phyloP scores from a whole-genome alignment of 1,140 invertebrate species.

The Drosophila sucinea region DNA sequence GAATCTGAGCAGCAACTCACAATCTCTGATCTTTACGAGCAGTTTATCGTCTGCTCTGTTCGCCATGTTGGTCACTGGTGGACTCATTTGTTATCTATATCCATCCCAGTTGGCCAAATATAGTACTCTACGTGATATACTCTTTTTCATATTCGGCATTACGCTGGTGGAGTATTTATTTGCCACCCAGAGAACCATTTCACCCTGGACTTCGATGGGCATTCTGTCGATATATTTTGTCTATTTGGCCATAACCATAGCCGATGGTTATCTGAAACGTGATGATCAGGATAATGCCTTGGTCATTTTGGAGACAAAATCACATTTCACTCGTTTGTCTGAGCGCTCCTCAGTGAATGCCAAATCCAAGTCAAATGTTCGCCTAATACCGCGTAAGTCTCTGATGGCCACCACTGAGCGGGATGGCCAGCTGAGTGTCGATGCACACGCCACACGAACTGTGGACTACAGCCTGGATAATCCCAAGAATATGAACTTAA shows the following conservation, averaged over 20 bases:
- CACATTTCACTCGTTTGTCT: background rate
- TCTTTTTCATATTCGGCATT: background rate
- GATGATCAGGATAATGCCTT: background rate
- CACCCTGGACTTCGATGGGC: background rate
- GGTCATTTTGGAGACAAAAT: background rate
- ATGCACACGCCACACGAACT: background rate
- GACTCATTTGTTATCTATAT: constrained; percentile 3
- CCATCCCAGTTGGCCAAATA: background rate
- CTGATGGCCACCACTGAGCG: background rate
- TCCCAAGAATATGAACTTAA: background rate
- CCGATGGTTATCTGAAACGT: background rate
- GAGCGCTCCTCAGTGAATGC: background rate
- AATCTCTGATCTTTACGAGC: background rate
- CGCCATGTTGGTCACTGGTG: constrained; percentile 2
- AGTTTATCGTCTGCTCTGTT: background rate
- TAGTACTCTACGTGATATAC: background rate
- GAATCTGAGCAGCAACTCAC: background rate
- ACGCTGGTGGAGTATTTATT: background rate
- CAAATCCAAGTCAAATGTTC: background rate
- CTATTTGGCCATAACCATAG: background rate
- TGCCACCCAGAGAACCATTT: background rate
- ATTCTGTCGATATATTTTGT: background rate
- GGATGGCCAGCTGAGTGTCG: background rate
- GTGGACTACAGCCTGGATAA: background rate
- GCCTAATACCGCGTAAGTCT: background rate